Conservation (phyloP, 2,797 vertebrate species). For the Furcifer pardalis region DNA sequence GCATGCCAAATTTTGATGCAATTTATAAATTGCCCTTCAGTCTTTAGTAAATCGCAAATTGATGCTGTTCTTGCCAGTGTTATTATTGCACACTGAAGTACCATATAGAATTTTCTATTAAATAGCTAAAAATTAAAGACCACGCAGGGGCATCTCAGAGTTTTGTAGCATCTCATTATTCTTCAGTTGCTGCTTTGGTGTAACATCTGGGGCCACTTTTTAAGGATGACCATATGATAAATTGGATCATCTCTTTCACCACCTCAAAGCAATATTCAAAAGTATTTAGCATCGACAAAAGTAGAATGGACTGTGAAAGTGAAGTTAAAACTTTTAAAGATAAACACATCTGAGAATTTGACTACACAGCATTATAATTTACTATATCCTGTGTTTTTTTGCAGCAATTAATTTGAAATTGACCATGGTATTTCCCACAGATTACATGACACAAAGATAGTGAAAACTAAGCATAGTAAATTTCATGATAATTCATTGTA, state of each 20-base stretch:
- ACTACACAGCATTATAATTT: too few relatives aligned
- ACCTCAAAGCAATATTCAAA: neutral
- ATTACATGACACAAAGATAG: too few relatives aligned
- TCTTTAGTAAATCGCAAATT: conserved; percentile 61
- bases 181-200: neutral
- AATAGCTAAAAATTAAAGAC: conserved; percentile 46
- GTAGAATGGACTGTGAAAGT: neutral
- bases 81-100: conserved; percentile 33
- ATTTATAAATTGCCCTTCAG: conserved; percentile 38
- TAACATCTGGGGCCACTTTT: conserved; percentile 6
- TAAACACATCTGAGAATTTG: too few relatives aligned
- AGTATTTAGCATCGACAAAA: neutral
- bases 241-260: neutral
- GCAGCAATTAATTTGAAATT: too few relatives aligned
- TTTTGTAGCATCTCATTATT: conserved; percentile 42
- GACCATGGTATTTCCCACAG: too few relatives aligned
- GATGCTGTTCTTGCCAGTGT: conserved; percentile 48
- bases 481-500: too few relatives aligned
- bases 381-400: too few relatives aligned
- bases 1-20: conserved; percentile 65
- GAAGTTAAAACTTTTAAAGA: neutral
- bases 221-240: rapidly evolving
- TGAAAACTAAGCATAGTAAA: too few relatives aligned
- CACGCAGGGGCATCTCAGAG: conserved; percentile 35
- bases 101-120: conserved; percentile 4